Base-by-base conservation (phyloP, 2,797 vertebrate genomes). In the Amblyraja radiata region DNA sequence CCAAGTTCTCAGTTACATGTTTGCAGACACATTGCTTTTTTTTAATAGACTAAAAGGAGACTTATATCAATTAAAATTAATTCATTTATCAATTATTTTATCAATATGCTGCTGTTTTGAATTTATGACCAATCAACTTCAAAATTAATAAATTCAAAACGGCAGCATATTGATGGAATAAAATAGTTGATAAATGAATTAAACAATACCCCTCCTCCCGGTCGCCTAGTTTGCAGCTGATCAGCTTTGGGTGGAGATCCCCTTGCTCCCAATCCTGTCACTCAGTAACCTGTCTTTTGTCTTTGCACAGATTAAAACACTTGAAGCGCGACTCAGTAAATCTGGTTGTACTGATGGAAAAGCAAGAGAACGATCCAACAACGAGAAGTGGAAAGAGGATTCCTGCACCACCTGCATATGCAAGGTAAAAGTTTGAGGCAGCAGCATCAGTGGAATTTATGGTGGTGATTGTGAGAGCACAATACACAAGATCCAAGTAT, bases 331-430 rank as follows among this genome's bases (percentile, higher is more conserved):
- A 93, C 96, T 99, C 94, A 98, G 97, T 95, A 96, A 96, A 95
- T 97, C 96, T 2, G 97, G 97, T 95, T 99, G 99, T 95, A 97
- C 97, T 95, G 98, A 98, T 79, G 96, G 95, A 28, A 96, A 96
- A 0, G 98, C 97, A 18, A 96, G 96, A 73, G 96, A 97, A 16
- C 97, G 97, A 4, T 94, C 94, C 23, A 97, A 96, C 65, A 97
- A 97, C 83, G 95, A 98, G 28, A 96, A 94, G n/a, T 99, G 99
- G 99, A 98, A 97, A 93, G 97, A 95, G 76, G 97, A 99, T 90
- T 86, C 97, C 2, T 99, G 99, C 95, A 97, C 97, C 94, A 93
- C 93, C 39, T 99, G 99, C 95, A 97, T 98, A 96, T 99, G 99
- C 97, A 97, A 94, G 94, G 99, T 99, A 96, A 93, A 23, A 6